phyloP scores from a whole-genome alignment of 2,888 invertebrate species.

The Trissonchulus sp. region DNA sequence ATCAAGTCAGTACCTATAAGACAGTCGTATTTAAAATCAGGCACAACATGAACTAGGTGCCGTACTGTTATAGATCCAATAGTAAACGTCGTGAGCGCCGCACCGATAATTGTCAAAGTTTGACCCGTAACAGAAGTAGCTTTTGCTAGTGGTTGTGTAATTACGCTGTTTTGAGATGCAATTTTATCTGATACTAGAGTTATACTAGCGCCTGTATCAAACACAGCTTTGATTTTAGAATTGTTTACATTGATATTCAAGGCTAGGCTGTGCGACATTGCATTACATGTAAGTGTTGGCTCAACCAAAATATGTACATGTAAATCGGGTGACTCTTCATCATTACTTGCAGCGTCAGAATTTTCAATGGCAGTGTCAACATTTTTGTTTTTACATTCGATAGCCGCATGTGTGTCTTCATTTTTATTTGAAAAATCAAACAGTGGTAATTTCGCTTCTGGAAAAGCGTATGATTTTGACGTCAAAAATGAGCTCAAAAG shows the following conservation, averaged over 20 bases:
- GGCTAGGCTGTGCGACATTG: too few species aligned
- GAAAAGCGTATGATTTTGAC: background rate
- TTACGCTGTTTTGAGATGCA: background rate
- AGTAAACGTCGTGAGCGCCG: background rate
- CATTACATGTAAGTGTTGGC: too few species aligned
- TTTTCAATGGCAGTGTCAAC: too few species aligned
- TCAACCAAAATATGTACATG: too few species aligned
- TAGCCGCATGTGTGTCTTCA: too few species aligned
- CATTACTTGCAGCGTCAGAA: too few species aligned
- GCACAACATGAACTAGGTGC: background rate
- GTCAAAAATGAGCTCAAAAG: background rate
- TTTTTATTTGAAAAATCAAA: too few species aligned
- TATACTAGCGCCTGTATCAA: background rate
- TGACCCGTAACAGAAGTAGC: slow-evolving; percentile 1
- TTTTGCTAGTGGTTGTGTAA: background rate
- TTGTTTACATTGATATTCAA: too few species aligned
- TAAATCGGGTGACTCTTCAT: too few species aligned
- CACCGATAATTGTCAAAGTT: background rate
- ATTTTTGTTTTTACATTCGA: too few species aligned
- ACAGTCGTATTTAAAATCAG: background rate
- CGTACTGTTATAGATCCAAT: background rate
- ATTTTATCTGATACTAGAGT: background rate
- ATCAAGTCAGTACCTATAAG: background rate
- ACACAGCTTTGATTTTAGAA: background rate
- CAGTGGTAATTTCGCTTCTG: too few species aligned